Base-by-base conservation (phyloP, 2,888 invertebrate genomes). In the Cheilosia vernalis region DNA sequence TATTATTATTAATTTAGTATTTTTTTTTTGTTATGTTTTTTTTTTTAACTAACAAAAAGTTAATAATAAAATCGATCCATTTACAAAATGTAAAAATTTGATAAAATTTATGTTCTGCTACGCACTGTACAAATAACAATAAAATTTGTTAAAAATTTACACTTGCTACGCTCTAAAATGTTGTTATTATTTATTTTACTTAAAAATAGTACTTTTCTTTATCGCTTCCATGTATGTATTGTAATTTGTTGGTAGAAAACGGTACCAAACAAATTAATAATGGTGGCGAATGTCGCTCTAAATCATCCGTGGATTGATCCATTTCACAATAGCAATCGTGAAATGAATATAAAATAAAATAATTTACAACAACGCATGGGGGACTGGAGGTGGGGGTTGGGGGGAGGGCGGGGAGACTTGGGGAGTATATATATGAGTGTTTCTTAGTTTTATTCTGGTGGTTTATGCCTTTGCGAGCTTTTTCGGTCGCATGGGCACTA, bases 401-500 rank as follows among this genome's bases (percentile, higher is more conserved):
- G n/a, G n/a, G n/a, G n/a, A n/a, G 19, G 63, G 44, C n/a, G 17
- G 19, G 37, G 19, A 24, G 24, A 24, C 13, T 60, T 19, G 60
- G 40, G 67, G 66, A 63, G 47, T 53, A 40, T 21, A 40, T 21
- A 21, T 56, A n/a, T 67, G 63, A n/a, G n/a, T 73, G 15, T 55
- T 19, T 49, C 37, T 58, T 30, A 37, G 42, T 37, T 47, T 44
- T 37, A 30, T 27, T 51, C 30, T 63, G 13, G 19, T 24, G 58
- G 42, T 60, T 89, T 92, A 92, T 88, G 90, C 92, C 89, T 92
- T 92, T 83, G 91, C 91, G 87, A 91, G 88, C 88, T 92, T 92
- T 89, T 92, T 93, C 63, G 94, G 94, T 90, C 94, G 93, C 92
- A 94, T 93, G 89, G 95, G 95, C 92, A 96, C 95, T 93, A 96